Evolutionary conservation across 1,140 invertebrate genomes (phyloP).

Genomic region (Drosophila biarmipes): DNA sequence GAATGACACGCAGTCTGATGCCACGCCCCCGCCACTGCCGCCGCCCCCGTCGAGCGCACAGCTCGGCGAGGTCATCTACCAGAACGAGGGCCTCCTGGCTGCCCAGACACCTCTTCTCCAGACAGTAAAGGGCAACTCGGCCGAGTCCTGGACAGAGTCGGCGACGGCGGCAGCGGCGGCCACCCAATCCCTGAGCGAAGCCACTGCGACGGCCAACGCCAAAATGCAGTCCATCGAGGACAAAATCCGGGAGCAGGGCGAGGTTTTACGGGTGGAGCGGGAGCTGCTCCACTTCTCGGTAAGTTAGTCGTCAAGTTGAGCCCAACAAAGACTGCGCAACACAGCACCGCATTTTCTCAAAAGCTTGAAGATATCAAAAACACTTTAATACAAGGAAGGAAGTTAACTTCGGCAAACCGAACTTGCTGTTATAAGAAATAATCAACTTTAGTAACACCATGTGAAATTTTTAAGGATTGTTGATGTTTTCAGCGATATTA

Average conservation of each 20-base stretch:
- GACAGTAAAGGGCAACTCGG: constrained; percentile 79
- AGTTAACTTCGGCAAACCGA: no score
- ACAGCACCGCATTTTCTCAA: no score
- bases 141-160: constrained; percentile 84
- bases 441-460: no score
- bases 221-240: constrained; percentile 86
- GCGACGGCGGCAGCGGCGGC: constrained; percentile 90
- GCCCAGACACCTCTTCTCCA: constrained; percentile 73
- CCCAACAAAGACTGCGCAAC: no score
- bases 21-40: constrained; percentile 62
- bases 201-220: constrained; percentile 84
- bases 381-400: no score
- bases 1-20: constrained; percentile 78
- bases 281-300: constrained; percentile 88
- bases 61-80: constrained; percentile 87
- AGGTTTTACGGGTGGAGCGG: constrained; percentile 90
- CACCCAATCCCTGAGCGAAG: constrained; percentile 86
- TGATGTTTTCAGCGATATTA: no score
- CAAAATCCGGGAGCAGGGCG: constrained; percentile 87
- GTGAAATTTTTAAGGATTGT: no score
- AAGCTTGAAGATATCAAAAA: no score
- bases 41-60: constrained; percentile 52
- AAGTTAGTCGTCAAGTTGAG: constrained; percentile 4
- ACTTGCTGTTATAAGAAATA: no score
- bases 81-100: constrained; percentile 75